A percentile compares a stretch with the other conserved stretches of the same genome.
Conservation (phyloP, 1,140 invertebrate genomes). For the Babylonia areolata region DNA sequence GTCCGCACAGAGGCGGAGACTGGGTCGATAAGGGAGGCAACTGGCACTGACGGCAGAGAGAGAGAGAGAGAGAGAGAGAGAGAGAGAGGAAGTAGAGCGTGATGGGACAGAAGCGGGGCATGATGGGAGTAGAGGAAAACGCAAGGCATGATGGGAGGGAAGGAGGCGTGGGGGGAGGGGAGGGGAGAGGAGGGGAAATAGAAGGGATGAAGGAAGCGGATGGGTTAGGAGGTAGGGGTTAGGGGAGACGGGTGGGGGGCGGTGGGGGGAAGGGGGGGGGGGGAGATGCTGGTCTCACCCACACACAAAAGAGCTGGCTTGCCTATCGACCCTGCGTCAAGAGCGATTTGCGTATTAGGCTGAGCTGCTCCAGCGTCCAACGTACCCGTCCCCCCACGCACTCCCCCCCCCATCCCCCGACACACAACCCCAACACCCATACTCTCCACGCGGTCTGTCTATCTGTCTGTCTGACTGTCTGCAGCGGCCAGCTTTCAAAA, state of each 20-base stretch:
- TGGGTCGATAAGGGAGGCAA: too few relatives aligned
- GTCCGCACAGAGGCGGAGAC: too few relatives aligned
- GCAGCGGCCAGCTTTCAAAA: too few relatives aligned
- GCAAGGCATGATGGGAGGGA: neutral
- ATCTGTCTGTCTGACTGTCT: too few relatives aligned
- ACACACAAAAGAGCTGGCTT: constrained; percentile 26
- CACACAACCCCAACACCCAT: neutral
- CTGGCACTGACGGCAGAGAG: neutral
- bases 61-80: constrained; percentile 19
- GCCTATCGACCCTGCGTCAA: constrained; percentile 35
- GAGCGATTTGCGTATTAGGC: constrained; percentile 35
- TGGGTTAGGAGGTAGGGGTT: neutral
- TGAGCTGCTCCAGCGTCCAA: constrained; percentile 26
- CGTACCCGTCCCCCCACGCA: neutral
- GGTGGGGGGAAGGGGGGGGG: too few relatives aligned
- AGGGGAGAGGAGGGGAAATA: neutral
- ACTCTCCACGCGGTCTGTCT: too few relatives aligned
- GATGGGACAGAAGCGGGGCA: neutral
- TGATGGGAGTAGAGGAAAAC: neutral
- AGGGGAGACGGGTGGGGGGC: neutral
- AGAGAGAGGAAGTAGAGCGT: neutral
- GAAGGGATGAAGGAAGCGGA: neutral
- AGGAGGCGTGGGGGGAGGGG: neutral
- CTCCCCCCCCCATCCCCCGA: neutral
- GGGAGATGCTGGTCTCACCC: neutral